Evolutionary conservation across 2,888 invertebrate genomes (phyloP).

Genomic region (Odontothrips loti): DNA sequence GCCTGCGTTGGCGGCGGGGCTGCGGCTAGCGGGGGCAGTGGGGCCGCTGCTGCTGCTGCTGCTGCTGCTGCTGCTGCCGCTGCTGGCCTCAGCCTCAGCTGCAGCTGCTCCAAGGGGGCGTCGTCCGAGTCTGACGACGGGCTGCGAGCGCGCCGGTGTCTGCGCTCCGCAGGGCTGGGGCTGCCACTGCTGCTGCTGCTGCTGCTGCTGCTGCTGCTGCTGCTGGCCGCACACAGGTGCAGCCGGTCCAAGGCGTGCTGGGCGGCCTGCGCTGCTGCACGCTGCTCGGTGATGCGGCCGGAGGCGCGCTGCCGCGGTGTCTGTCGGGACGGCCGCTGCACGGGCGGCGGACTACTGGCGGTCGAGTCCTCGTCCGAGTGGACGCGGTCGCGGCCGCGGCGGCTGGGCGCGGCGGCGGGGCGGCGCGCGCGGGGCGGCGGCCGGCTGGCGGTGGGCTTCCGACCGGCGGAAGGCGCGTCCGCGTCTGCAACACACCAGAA

Average conservation of each 20-base stretch:
- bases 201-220: background rate
- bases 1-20: background rate
- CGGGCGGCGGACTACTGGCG: too few relatives aligned
- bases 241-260: background rate
- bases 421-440: background rate
- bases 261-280: background rate
- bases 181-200: background rate
- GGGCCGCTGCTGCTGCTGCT: too few relatives aligned
- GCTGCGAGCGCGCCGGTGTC: slow-evolving; percentile 3
- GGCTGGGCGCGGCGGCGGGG: background rate
- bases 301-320: background rate
- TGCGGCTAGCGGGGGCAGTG: background rate
- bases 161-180: background rate
- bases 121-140: background rate
- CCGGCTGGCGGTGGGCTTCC: background rate
- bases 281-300: background rate
- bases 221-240: background rate
- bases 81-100: background rate
- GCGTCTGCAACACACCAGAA: background rate
- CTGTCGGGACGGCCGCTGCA: background rate
- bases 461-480: background rate
- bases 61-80: background rate
- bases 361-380: background rate
- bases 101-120: background rate
- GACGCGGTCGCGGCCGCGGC: background rate